Evolutionary conservation across 2,113 vertebrate genomes (phyloP).

Genomic region (Maccullochella peelii): DNA sequence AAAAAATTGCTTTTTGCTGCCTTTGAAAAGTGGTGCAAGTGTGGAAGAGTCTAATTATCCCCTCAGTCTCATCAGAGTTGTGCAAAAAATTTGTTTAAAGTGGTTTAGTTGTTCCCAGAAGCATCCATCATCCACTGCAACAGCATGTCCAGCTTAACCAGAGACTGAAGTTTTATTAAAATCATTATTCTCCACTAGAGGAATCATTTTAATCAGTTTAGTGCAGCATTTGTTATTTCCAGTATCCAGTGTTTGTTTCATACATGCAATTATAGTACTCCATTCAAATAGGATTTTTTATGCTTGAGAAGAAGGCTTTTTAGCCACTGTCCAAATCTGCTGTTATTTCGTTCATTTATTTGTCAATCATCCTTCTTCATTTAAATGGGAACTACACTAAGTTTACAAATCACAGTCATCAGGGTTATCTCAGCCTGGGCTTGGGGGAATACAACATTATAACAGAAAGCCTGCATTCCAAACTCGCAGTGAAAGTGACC

Average conservation of each 20-base stretch:
- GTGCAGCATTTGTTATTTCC: not conserved
- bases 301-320: not conserved
- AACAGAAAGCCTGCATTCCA: not conserved
- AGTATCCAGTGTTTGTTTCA: conserved; percentile 8
- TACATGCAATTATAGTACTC: not conserved
- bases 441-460: not conserved
- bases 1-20: conserved; percentile 25
- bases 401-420: not conserved
- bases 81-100: not conserved
- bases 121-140: conserved; percentile 3
- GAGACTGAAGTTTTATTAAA: conserved; percentile 24
- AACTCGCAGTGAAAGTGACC: too few species aligned
- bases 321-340: not conserved
- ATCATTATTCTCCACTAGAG: conserved; percentile 13
- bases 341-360: not conserved
- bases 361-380: not conserved
- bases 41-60: conserved; percentile 56
- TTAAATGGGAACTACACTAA: not conserved
- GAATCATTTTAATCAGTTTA: conserved; percentile 3
- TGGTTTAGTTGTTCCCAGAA: conserved; percentile 8
- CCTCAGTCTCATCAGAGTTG: conserved; percentile 42
- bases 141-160: not conserved
- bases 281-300: too few species aligned
- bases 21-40: conserved; percentile 52
- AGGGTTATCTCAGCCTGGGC: not conserved